Percentiles rank a stretch among this genome's conserved stretches.
Evolutionary conservation across 2,113 vertebrate species (phyloP).

Genomic region (Pithys albifrons): DNA sequence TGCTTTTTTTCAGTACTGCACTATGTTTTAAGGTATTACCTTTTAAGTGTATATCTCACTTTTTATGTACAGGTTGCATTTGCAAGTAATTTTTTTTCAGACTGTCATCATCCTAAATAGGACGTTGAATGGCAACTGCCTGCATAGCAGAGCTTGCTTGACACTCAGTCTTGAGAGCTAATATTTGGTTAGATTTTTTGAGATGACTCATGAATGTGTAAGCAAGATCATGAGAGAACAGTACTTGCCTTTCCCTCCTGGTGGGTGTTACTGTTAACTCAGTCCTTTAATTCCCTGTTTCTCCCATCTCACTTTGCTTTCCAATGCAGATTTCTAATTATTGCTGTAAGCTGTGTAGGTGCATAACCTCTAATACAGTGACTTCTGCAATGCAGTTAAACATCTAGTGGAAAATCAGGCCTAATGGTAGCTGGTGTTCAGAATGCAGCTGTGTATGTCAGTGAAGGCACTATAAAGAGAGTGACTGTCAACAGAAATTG

Average conservation of each 20-base stretch:
- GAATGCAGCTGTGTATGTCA: background rate
- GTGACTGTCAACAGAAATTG: background rate
- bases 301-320: background rate
- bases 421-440: background rate
- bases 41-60: background rate
- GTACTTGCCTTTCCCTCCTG: background rate
- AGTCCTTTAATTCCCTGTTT: background rate
- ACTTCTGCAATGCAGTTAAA: background rate
- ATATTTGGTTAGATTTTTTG: background rate
- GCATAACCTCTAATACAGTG: background rate
- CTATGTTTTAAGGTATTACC: background rate
- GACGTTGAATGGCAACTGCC: background rate
- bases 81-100: background rate
- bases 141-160: background rate
- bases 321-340: background rate
- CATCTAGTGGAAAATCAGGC: background rate
- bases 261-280: background rate
- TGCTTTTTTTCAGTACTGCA: background rate
- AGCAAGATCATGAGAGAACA: background rate
- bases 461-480: background rate
- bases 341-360: accelerated
- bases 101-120: background rate
- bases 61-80: background rate
- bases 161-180: background rate
- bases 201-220: background rate